Base-by-base conservation (phyloP, 1,140 invertebrate species). In the Aphaenogaster floridana region DNA sequence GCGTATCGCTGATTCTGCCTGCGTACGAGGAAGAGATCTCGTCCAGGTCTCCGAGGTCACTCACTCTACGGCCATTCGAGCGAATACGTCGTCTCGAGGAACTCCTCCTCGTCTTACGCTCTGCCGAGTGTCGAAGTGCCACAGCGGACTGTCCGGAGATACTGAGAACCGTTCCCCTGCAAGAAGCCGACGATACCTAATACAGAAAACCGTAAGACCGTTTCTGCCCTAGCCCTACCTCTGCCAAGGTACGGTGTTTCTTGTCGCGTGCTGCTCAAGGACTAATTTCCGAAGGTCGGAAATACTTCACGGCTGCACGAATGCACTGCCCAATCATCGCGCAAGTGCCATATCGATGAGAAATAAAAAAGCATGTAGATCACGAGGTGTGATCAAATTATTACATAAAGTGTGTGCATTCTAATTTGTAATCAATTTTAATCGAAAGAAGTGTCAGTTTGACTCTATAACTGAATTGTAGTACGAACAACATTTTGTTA, bases 171-270 rank as follows among this genome's bases (percentile, higher is more conserved):
- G 86, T 81, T 28, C 63, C 78, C 39, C 61, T 68, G 71, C 91
- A 95, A 94, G 94, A 95, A 95, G 93, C 86, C 39, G 85, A 89
- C 91, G 91, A 91, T 92, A 81, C 94, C 94, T 95, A 95, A 95
- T 95, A 95, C 93, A 95, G 94, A 93, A 93, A 94, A 93, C 93
- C 89, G 92, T 94, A 92, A 91, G 90, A 87, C 88, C 48, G 87
- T 91, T 28, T 78, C 83, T 88, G 80, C 81, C 76, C 57, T 89
- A 81, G 88, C 42, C 85, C 74, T 85, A 59, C 68, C 86, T 57
- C 36, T 50, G 9, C 69, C 36, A 76, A 72, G 71, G 52, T 89
- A 87, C 78, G 90, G 81, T 76, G 57, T 86, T 90, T 92, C 89
- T 88, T 92, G 86, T 17, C 7, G 59, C 52, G 42, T 52, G 48